Evolutionary conservation across 2,113 vertebrate species (phyloP), one percentile per base, ranked within the genome.

Genomic region (Pelusios castaneus): DNA sequence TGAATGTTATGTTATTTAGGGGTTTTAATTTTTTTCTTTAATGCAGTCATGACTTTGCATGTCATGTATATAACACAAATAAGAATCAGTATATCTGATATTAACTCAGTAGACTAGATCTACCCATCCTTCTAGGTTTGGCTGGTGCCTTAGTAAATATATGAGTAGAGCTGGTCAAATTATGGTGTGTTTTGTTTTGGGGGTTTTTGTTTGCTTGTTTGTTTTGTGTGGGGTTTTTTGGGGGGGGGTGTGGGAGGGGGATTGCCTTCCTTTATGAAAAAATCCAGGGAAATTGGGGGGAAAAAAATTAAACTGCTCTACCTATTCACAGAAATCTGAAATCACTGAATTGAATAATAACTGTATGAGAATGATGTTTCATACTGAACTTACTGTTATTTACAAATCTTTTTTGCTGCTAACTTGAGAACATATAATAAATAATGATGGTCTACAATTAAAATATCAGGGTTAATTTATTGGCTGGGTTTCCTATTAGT

Each of bases 41-140:
- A 22, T 67, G 6, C n/a, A 76, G 8, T 1, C 2, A 51, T 75
- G 8, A 45, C 77, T 82, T 27, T 58, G 80, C 60, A 52, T n/a
- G n/a, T n/a, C n/a, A n/a, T n/a, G n/a, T n/a, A n/a, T n/a, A n/a
- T n/a, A n/a, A n/a, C n/a, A n/a, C n/a, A n/a, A n/a, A n/a, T n/a
- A n/a, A 88, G 14, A 88, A 91, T 77, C 1, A 31, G 25, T 70
- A 6, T 8, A 38, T 21, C 7, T 10, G 2, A 43, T 60, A 11
- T 86, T 85, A 56, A 93, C 13, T 67, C 34, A n/a, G 60, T n/a
- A 22, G 4, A 10, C 16, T 13, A 85, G 19, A 4, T 56, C 24
- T 13, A 9, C 1, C 0, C 0, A 63, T 1, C 22, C 38, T 45
- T 45, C 24, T 45, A 45, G 22, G 24, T 58, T 34, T 17, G 12